Conservation (phyloP, 2,888 invertebrate genomes). For the Schizaphis graminum region DNA sequence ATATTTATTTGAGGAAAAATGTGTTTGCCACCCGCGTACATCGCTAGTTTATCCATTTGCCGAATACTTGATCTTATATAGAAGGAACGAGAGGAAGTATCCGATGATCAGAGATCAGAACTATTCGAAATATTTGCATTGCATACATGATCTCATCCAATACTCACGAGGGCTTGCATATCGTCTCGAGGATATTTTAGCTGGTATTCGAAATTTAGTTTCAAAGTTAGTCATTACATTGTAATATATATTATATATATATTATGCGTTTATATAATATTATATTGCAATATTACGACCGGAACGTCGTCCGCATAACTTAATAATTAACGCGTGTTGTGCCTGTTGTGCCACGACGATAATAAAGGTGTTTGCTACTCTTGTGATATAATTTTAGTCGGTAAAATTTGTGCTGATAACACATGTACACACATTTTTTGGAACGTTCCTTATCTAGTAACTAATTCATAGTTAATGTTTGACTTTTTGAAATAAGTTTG, state of each 20-base stretch:
- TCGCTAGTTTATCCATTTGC: neutral
- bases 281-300: neutral
- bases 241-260: neutral
- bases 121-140: slow-evolving; percentile 1
- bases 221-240: neutral
- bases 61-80: neutral
- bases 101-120: neutral
- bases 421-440: neutral
- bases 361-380: neutral
- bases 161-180: neutral
- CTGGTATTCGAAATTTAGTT: neutral
- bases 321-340: neutral
- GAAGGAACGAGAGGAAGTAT: neutral
- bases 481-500: neutral
- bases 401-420: neutral
- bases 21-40: neutral
- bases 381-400: neutral
- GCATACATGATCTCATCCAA: neutral
- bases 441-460: neutral
- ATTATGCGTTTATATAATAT: neutral
- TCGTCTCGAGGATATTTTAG: neutral
- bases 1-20: neutral
- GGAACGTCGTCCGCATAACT: neutral
- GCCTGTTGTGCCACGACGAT: neutral
- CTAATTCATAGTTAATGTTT: neutral